phyloP scores from a whole-genome alignment of 2,888 invertebrate genomes.

The Anthophora plumipes region DNA sequence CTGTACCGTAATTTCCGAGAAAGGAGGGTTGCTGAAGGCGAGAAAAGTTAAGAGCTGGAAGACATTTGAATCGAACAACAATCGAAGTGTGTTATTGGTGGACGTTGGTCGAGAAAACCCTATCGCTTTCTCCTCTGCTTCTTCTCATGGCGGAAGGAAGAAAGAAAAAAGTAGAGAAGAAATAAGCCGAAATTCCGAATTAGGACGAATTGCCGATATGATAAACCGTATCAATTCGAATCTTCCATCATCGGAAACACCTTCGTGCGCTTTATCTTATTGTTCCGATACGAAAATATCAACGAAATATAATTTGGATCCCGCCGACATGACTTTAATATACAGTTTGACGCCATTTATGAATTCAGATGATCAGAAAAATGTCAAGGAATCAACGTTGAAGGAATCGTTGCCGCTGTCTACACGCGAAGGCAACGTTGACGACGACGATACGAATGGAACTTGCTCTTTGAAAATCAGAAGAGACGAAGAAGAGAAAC shows the following conservation, averaged over 20 bases:
- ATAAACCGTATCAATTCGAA: slow-evolving; percentile 72
- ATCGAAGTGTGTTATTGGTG: not conserved
- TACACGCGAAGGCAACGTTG: not conserved
- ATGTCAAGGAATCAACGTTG: slow-evolving; percentile 34
- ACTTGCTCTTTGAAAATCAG: not conserved
- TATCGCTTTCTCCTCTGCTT: not conserved
- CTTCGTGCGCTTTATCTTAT: slow-evolving; percentile 61
- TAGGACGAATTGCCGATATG: slow-evolving; percentile 62
- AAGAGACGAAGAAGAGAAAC: not conserved
- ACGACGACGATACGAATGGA: not conserved
- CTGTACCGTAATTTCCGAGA: too few relatives aligned
- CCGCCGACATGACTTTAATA: slow-evolving; percentile 75
- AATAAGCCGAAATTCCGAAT: not conserved
- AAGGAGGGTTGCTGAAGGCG: not conserved
- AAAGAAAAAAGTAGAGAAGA: not conserved
- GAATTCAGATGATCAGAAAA: slow-evolving; percentile 31
- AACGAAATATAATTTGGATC: slow-evolving; percentile 77
- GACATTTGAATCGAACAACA: not conserved
- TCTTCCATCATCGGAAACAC: slow-evolving; percentile 70
- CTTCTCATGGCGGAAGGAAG: not conserved
- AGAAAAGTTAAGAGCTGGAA: not conserved
- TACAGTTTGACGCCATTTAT: slow-evolving; percentile 79
- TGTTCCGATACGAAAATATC: slow-evolving; percentile 63
- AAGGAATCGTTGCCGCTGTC: slow-evolving; percentile 9
- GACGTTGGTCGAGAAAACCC: not conserved